These are phyloP conservation scores for Ophion ventricosus DNA, from an alignment of 2,888 invertebrate genomes.

Conservation along the genomic window DNA sequence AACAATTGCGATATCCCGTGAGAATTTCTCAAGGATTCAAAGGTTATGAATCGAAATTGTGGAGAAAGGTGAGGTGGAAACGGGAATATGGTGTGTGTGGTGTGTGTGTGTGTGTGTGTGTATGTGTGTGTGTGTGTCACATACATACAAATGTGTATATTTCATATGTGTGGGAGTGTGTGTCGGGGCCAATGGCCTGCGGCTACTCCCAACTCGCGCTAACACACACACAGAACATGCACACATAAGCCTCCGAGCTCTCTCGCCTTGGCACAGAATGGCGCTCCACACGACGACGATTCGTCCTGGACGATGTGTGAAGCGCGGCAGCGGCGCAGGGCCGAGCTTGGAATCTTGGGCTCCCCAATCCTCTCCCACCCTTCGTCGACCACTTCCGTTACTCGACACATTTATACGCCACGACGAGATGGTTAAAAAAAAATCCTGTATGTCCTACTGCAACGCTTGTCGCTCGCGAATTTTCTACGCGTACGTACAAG, in stretches of 20 bases:
- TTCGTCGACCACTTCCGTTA: slow-evolving; percentile 29
- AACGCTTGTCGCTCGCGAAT: neutral
- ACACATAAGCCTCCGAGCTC: neutral
- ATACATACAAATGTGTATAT: neutral
- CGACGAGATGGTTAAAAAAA: slow-evolving; percentile 7
- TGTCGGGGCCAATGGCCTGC: neutral
- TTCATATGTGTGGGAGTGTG: too few relatives aligned
- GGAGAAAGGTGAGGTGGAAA: neutral
- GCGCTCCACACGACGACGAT: neutral
- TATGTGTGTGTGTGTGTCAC: neutral
- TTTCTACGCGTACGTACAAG: neutral
- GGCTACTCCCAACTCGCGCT: slow-evolving; percentile 7
- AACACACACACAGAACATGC: neutral
- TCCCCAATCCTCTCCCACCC: slow-evolving; percentile 10
- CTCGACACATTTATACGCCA: slow-evolving; percentile 28
- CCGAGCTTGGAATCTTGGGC: slow-evolving; percentile 23
- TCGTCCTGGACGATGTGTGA: neutral
- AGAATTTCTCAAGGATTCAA: neutral
- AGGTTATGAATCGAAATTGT: neutral
- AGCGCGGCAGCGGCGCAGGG: slow-evolving; percentile 5
- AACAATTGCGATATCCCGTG: neutral
- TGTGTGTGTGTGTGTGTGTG: neutral
- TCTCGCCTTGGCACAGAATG: slow-evolving; percentile 34
- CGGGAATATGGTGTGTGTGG: neutral
- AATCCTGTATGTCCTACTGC: neutral